Evolutionary conservation across 2,888 invertebrate genomes (phyloP).

Genomic region (Temnothorax rugatulus): DNA sequence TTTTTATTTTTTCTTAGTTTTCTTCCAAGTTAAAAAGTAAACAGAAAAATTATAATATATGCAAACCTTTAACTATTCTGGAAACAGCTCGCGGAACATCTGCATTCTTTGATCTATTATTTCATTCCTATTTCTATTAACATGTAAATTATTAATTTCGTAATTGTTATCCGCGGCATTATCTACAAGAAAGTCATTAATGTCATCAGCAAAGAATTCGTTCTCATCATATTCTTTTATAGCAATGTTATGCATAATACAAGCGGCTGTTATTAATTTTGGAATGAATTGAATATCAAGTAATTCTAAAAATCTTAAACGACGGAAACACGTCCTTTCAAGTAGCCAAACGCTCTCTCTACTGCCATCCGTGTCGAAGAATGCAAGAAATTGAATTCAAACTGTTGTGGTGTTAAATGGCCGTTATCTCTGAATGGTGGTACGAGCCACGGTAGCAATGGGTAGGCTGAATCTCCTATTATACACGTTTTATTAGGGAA

Average conservation of each 20-base stretch:
- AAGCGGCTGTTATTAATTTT: slow-evolving; percentile 37
- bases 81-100: slow-evolving; percentile 19
- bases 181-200: slow-evolving; percentile 7
- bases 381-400: slow-evolving; percentile 2
- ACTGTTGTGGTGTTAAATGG: background rate
- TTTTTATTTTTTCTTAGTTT: background rate
- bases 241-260: slow-evolving; percentile 59
- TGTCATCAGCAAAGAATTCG: slow-evolving; percentile 6
- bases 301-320: slow-evolving; percentile 61
- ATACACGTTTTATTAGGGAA: slow-evolving; percentile 7
- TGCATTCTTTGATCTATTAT: slow-evolving; percentile 14
- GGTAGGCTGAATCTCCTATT: slow-evolving; percentile 19
- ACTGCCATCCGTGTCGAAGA: slow-evolving; percentile 4
- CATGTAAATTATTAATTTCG: slow-evolving; percentile 14
- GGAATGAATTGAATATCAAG: slow-evolving; percentile 59
- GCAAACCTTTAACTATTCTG: background rate
- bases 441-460: slow-evolving; percentile 4
- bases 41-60: background rate
- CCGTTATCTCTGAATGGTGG: slow-evolving; percentile 1
- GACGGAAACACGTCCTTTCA: slow-evolving; percentile 63
- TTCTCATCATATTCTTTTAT: slow-evolving; percentile 46
- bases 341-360: slow-evolving; percentile 45
- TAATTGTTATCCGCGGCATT: background rate
- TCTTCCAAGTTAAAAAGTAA: background rate
- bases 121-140: slow-evolving; percentile 16